phyloP scores from a whole-genome alignment of 1,140 invertebrate species.

The Bombus waltoni region DNA sequence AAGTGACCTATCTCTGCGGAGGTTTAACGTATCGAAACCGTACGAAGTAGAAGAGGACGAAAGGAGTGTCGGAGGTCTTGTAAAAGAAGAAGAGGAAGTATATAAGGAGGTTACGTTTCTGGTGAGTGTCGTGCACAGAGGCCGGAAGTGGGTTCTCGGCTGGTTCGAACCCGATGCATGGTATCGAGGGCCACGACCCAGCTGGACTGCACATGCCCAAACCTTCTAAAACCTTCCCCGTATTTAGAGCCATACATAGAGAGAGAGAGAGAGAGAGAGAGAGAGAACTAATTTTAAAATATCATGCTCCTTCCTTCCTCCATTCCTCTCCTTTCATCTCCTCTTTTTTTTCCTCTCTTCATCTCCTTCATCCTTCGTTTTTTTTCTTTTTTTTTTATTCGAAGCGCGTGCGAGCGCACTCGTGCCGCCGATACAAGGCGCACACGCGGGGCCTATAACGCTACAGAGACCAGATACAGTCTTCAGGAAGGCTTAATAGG shows the following conservation, averaged over 20 bases:
- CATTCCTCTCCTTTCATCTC: too few species aligned
- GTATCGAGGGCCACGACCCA: slow-evolving; percentile 45
- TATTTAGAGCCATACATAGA: not conserved
- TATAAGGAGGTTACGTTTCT: slow-evolving; percentile 55
- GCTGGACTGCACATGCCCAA: slow-evolving; percentile 70
- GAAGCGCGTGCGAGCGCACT: slow-evolving; percentile 33
- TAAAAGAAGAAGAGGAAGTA: not conserved
- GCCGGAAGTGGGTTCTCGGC: slow-evolving; percentile 76
- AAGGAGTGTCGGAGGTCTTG: not conserved
- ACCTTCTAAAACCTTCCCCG: slow-evolving; percentile 31
- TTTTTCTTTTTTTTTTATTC: not conserved
- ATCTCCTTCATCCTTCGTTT: not conserved
- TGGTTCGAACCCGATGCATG: slow-evolving; percentile 59
- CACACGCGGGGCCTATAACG: not conserved
- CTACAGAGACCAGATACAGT: slow-evolving; percentile 22
- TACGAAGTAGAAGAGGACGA: not conserved
- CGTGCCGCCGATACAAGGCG: slow-evolving; percentile 21
- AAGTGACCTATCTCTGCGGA: not conserved
- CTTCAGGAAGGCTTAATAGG: slow-evolving; percentile 25
- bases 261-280: too few species aligned
- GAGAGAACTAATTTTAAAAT: slow-evolving; percentile 52
- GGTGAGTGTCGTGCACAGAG: slow-evolving; percentile 68
- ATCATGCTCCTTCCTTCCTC: not conserved
- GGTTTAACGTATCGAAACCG: slow-evolving; percentile 18
- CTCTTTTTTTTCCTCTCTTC: not conserved